Evolutionary conservation across 2,113 vertebrate genomes (phyloP).

Genomic region (Ctenodactylus gundi): DNA sequence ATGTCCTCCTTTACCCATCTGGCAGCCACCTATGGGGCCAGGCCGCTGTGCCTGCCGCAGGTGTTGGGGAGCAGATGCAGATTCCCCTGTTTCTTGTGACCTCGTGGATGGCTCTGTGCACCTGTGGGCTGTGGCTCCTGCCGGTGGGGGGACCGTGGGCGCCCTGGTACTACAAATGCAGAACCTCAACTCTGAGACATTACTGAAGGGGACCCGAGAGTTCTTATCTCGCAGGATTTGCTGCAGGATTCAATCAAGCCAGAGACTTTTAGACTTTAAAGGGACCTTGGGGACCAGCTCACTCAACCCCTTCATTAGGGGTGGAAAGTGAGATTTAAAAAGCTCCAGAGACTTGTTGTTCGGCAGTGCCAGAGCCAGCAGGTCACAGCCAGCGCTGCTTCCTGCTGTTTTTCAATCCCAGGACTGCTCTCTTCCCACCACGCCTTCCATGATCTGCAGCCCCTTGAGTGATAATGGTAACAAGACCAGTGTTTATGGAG

Average conservation of each 20-base stretch:
- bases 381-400: neutral
- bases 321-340: neutral
- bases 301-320: neutral
- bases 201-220: no score
- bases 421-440: neutral
- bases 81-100: neutral
- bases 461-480: neutral
- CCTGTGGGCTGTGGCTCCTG: neutral
- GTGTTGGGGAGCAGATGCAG: neutral
- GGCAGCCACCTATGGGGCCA: neutral
- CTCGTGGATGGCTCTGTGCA: neutral
- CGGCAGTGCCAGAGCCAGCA: neutral
- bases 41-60: neutral
- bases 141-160: rapidly evolving
- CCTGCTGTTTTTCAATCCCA: neutral
- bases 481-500: neutral
- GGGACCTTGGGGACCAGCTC: neutral
- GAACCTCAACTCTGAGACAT: neutral
- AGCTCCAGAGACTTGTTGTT: neutral
- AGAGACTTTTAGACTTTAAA: neutral
- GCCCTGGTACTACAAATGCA: rapidly evolving
- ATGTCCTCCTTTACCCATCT: neutral
- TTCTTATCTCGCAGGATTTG: neutral
- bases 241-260: constrained; percentile 8
- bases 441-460: neutral